Evolutionary conservation across 1,140 invertebrate genomes (phyloP).

Genomic region (Atta colombica): DNA sequence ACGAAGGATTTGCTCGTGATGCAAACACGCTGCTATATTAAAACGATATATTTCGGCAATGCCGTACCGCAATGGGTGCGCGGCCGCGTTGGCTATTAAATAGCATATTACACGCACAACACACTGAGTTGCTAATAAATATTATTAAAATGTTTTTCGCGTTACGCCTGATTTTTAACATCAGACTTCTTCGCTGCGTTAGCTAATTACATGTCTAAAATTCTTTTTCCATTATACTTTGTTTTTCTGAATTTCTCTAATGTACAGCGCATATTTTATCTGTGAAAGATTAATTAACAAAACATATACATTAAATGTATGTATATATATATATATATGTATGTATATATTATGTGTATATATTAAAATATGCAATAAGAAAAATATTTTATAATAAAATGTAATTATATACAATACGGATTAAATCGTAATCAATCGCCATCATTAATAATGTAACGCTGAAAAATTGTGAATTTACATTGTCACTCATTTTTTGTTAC

Average conservation of each 20-base stretch:
- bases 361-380: too few relatives aligned
- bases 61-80: slow-evolving; percentile 21
- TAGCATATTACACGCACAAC: slow-evolving; percentile 22
- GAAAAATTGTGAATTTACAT: slow-evolving; percentile 23
- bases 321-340: too few relatives aligned
- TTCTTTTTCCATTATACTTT: background rate
- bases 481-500: background rate
- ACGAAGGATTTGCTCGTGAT: slow-evolving; percentile 76
- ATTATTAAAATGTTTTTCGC: slow-evolving; percentile 38
- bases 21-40: slow-evolving; percentile 79
- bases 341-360: too few relatives aligned
- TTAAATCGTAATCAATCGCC: background rate
- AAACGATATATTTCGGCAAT: slow-evolving; percentile 78
- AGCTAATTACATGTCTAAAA: background rate
- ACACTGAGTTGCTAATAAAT: slow-evolving; percentile 27
- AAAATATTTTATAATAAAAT: too few relatives aligned
- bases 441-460: background rate
- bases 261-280: background rate
- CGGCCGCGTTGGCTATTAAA: slow-evolving; percentile 47
- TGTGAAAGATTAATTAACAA: background rate
- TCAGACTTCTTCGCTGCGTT: background rate
- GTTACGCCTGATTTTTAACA: background rate
- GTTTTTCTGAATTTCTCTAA: background rate
- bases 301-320: background rate
- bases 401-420: background rate